These are phyloP conservation scores for Acanthisitta chloris DNA, from an alignment of 2,113 vertebrate species.

Conservation along the genomic window DNA sequence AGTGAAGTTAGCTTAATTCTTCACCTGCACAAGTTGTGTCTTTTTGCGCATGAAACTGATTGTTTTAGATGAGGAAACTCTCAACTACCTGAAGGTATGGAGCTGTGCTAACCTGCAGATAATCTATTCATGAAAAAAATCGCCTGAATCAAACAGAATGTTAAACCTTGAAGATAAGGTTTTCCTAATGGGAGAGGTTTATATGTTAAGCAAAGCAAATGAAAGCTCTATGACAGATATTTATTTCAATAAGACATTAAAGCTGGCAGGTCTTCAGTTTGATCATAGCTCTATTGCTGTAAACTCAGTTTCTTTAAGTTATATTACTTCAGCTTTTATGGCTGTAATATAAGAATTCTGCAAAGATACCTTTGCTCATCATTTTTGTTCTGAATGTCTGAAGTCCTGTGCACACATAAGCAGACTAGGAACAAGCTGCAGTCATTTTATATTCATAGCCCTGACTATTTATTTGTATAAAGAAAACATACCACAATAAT, in stretches of 20 bases:
- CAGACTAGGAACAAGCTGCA: neutral
- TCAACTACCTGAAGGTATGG: neutral
- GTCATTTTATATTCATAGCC: neutral
- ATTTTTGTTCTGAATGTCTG: neutral
- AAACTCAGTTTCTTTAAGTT: neutral
- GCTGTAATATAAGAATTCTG: neutral
- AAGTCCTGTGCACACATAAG: neutral
- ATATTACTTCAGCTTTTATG: neutral
- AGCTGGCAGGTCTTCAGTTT: neutral
- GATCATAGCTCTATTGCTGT: neutral
- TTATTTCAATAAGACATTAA: conserved; percentile 37
- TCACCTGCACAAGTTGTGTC: neutral
- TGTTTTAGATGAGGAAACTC: neutral
- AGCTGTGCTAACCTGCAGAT: neutral
- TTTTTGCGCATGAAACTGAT: neutral
- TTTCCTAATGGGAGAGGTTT: conserved; percentile 10
- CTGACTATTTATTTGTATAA: neutral
- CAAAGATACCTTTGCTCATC: neutral
- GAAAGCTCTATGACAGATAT: neutral
- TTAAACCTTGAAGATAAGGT: neutral
- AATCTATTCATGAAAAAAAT: neutral
- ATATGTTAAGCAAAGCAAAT: neutral
- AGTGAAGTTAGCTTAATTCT: neutral
- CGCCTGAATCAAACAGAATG: neutral
- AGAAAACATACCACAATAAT: neutral